A percentile compares a stretch with the other conserved stretches of the same genome.
Conservation (phyloP, 2,888 invertebrate species). For the Tromatobia lineatoria region DNA sequence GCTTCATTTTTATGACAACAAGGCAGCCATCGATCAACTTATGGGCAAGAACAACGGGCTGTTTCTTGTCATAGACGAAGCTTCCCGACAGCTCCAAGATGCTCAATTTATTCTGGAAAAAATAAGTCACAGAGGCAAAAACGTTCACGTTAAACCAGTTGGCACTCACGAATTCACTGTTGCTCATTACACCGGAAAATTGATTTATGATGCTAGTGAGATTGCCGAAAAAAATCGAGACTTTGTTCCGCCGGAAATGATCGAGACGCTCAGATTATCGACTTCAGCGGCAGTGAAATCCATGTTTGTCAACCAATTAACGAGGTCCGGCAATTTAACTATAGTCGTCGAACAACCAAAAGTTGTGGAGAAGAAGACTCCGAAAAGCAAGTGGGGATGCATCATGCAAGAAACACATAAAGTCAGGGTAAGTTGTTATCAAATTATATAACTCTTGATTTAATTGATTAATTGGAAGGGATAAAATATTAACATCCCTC, state of each 20-base stretch:
- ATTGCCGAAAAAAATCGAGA: constrained; percentile 96
- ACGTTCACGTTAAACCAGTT: constrained; percentile 87
- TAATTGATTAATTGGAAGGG: background rate
- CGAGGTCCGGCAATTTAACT: constrained; percentile 94
- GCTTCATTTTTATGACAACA: constrained; percentile 95
- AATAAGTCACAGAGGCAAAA: constrained; percentile 86
- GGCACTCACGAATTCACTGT: constrained; percentile 92
- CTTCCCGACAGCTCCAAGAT: constrained; percentile 91
- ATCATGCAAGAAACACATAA: constrained; percentile 86
- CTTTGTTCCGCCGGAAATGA: constrained; percentile 95
- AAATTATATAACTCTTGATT: background rate
- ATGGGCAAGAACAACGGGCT: constrained; percentile 94
- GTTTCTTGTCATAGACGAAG: constrained; percentile 94
- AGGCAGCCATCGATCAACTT: constrained; percentile 94
- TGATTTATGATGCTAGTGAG: constrained; percentile 93
- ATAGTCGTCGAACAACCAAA: constrained; percentile 84
- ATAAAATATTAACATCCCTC: background rate
- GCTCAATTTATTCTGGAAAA: constrained; percentile 91
- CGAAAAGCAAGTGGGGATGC: constrained; percentile 85
- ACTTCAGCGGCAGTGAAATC: constrained; percentile 90
- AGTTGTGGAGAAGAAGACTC: constrained; percentile 75
- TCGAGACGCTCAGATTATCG: constrained; percentile 94
- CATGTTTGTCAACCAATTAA: constrained; percentile 94
- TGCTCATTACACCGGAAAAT: constrained; percentile 96
- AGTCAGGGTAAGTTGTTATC: constrained; percentile 85